Evolutionary conservation across 2,888 invertebrate genomes (phyloP), one percentile per base, ranked within the genome.

Genomic region (Patella ulyssiponensis): DNA sequence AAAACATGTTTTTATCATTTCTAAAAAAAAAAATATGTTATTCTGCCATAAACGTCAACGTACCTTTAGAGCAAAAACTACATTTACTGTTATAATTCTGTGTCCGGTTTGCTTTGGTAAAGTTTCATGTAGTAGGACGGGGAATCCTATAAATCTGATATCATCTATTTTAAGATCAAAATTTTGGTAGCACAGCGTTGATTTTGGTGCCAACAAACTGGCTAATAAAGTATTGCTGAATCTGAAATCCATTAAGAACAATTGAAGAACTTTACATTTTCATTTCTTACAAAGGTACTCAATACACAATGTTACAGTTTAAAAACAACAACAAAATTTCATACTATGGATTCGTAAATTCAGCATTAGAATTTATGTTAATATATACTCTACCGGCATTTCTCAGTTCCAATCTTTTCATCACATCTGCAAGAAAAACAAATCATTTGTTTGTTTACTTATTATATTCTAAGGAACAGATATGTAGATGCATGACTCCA

Each of bases 111-210:
- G 79, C 69, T 82, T 86, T n/a, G 52, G 51, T 14, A 74, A 33
- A 23, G 23, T 83, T 9, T 84, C 79, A 27, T 87, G 86, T 54
- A 91, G 73, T 15, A 84, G 92, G 1, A 97, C 96, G 0, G 98
- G 98, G 92, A 97, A 98, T 0, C 98, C 97, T 15, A 98, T 96
- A 93, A 98, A 98, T 71, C 98, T 93, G 0, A 98, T 96, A 93
- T 98, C 97, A 92, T 98, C 98, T 0, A 98, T 95, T 93, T 98
- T 98, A 0, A 98, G 93, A 91, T 98, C 98, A 93, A 98, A 97
- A 91, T 97, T 97, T 81, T 95, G 94, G 88, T 96, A 96, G 89
- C 97, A 97, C 27, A 98, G 92, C 87, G 97, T 96, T 14, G 95
- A 94, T 72, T 97, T 97, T 0, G 98, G 97, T 9, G 89, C 88